These are phyloP conservation scores for Pipra filicauda DNA, from an alignment of 2,113 vertebrate species.

Conservation along the genomic window DNA sequence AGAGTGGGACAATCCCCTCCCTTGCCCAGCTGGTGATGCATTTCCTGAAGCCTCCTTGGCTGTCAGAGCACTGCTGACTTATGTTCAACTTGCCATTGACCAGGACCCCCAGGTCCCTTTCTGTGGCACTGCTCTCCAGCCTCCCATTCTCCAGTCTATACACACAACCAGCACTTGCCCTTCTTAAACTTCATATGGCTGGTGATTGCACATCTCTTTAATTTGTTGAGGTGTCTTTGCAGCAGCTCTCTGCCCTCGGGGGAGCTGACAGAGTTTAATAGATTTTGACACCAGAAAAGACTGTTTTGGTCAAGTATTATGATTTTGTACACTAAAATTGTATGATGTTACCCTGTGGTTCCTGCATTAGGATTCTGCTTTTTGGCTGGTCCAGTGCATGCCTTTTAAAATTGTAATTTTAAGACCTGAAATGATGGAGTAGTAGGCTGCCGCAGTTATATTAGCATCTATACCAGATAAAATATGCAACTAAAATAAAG, in stretches of 20 bases:
- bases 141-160: neutral
- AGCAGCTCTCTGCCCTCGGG: neutral
- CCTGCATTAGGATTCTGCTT: neutral
- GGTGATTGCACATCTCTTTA: neutral
- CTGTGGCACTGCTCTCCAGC: rapidly evolving
- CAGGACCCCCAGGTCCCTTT: neutral
- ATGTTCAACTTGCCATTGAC: rapidly evolving
- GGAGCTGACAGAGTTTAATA: neutral
- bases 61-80: neutral
- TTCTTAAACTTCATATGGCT: neutral
- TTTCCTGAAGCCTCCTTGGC: neutral
- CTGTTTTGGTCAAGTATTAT: neutral
- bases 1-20: neutral
- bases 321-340: neutral
- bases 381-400: neutral
- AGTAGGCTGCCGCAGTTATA: neutral
- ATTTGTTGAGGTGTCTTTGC: neutral
- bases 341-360: neutral
- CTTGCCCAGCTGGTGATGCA: rapidly evolving
- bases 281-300: neutral
- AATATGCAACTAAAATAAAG: neutral
- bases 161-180: rapidly evolving
- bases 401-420: neutral
- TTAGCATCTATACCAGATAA: neutral
- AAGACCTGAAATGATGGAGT: neutral